These are phyloP conservation scores for Zoroaster sp. DNA, from an alignment of 53 echinoderm and acorn worm species.

Conservation along the genomic window DNA sequence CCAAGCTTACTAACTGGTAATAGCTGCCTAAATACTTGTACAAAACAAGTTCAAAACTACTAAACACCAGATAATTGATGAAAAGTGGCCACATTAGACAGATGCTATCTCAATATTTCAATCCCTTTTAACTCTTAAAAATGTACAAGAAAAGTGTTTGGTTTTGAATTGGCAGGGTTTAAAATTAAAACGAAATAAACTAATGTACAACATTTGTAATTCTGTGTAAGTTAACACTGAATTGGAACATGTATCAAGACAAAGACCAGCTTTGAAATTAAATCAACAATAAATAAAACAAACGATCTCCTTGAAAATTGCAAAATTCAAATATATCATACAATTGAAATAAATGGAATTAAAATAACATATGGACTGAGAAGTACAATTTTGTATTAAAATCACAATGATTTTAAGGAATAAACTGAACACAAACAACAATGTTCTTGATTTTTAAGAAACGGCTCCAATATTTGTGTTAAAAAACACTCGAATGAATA, in stretches of 20 bases:
- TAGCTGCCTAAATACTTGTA: too few relatives aligned
- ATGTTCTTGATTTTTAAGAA: neutral
- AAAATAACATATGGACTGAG: neutral
- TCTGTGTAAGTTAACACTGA: neutral
- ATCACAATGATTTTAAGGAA: neutral
- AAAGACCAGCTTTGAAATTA: conserved; percentile 46
- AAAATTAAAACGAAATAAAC: neutral
- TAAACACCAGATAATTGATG: neutral
- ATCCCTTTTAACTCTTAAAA: neutral
- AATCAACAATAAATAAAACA: neutral
- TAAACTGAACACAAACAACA: too few relatives aligned
- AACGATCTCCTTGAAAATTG: neutral
- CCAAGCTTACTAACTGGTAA: too few relatives aligned
- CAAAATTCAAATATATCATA: neutral
- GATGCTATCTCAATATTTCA: too few relatives aligned
- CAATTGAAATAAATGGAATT: neutral
- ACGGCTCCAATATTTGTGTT: too few relatives aligned
- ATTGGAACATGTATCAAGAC: neutral
- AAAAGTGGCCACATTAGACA: too few relatives aligned
- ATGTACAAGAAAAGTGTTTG: neutral
- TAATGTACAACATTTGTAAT: neutral
- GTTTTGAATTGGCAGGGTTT: neutral
- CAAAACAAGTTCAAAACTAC: too few relatives aligned
- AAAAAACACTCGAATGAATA: too few relatives aligned
- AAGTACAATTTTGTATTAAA: neutral